Evolutionary conservation across 2,113 vertebrate species (phyloP).

Genomic region (Notothenia coriiceps): DNA sequence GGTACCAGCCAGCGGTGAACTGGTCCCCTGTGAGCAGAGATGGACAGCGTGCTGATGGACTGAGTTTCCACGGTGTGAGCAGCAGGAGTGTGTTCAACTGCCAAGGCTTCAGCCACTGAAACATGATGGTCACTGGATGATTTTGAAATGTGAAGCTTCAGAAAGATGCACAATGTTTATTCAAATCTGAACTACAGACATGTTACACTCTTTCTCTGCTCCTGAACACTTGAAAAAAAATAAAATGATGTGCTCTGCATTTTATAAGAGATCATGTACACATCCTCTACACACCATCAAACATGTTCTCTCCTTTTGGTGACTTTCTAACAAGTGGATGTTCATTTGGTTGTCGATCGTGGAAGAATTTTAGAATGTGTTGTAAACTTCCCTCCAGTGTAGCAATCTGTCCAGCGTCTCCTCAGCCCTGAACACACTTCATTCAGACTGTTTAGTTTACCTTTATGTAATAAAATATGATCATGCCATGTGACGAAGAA

Average conservation of each 20-base stretch:
- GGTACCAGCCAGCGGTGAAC: background rate
- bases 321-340: background rate
- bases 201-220: background rate
- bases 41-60: no score
- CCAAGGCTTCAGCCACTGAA: background rate
- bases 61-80: background rate
- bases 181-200: background rate
- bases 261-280: background rate
- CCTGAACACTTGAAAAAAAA: background rate
- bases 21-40: no score
- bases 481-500: no score
- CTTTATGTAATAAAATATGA: no score
- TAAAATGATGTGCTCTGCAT: background rate
- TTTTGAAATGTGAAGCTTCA: background rate
- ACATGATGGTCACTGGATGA: no score
- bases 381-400: background rate
- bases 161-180: background rate
- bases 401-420: background rate
- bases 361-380: background rate
- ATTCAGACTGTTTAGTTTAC: no score
- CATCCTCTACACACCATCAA: background rate
- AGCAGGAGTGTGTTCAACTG: background rate
- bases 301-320: background rate
- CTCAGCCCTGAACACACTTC: slow-evolving; percentile 7
- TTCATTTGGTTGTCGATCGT: background rate